These are phyloP conservation scores for Chloroceryle amazona DNA, from an alignment of 2,797 vertebrate genomes.

Conservation along the genomic window DNA sequence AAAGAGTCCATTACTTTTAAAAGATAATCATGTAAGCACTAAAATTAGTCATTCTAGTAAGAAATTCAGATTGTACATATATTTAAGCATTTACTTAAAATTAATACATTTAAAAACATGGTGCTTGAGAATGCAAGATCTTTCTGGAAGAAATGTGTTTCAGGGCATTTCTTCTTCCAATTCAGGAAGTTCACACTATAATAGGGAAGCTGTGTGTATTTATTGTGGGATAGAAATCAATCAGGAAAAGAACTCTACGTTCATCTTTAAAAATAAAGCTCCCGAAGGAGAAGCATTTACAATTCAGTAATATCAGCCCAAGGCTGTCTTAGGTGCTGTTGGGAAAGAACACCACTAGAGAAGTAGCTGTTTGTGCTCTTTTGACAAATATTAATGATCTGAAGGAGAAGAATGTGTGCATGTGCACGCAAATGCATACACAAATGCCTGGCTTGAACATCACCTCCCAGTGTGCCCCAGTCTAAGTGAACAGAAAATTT, in stretches of 20 bases:
- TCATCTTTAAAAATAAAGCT: conserved; percentile 9
- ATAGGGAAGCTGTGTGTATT: background rate
- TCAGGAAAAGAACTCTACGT: background rate
- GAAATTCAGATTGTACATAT: background rate
- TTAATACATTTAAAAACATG: background rate
- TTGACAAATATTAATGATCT: background rate
- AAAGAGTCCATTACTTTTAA: background rate
- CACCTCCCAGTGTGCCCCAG: background rate
- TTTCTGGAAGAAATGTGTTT: conserved; percentile 15
- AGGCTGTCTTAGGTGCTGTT: background rate
- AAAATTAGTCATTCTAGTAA: background rate
- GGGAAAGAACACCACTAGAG: background rate
- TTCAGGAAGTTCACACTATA: background rate
- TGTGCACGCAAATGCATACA: background rate
- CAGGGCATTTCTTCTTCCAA: background rate
- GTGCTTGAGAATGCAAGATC: background rate
- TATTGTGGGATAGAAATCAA: background rate
- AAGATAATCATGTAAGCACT: background rate
- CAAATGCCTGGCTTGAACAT: background rate
- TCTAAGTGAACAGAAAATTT: background rate
- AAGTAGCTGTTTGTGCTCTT: background rate
- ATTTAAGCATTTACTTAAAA: background rate
- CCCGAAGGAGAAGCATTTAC: background rate
- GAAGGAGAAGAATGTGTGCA: background rate
- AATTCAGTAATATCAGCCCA: background rate